These are phyloP conservation scores for Lasioglossum zephyrum DNA, from an alignment of 2,888 invertebrate genomes.

Conservation along the genomic window DNA sequence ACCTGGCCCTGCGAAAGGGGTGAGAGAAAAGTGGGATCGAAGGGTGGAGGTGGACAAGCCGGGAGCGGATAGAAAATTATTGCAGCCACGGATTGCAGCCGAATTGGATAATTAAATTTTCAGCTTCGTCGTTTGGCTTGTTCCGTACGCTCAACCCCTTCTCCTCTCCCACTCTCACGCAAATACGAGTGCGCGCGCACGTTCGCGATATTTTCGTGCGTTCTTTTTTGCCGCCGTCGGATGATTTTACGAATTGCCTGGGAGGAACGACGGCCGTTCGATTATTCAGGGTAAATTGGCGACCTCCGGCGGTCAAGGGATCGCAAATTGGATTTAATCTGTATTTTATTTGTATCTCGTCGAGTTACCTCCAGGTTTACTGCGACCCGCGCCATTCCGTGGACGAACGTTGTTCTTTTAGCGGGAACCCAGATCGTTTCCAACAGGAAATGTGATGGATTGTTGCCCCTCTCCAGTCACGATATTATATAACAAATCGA, in stretches of 20 bases:
- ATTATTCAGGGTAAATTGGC: constrained; percentile 12
- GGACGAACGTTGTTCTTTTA: background rate
- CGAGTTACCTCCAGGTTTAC: background rate
- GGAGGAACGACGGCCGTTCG: background rate
- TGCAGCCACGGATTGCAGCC: constrained; percentile 72
- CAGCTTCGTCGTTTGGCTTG: constrained; percentile 61
- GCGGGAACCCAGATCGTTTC: background rate
- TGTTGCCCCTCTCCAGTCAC: background rate
- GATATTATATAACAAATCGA: background rate
- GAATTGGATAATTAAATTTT: constrained; percentile 77
- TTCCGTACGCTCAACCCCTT: background rate
- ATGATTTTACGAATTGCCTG: constrained; percentile 16
- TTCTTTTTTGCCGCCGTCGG: constrained; percentile 14
- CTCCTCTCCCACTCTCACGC: background rate
- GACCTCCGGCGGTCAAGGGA: background rate
- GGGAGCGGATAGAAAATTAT: constrained; percentile 71
- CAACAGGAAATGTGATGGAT: background rate
- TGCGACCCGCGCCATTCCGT: background rate
- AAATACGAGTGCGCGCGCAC: background rate
- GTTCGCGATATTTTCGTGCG: constrained; percentile 48
- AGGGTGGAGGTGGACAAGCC: constrained; percentile 29
- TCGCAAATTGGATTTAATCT: constrained; percentile 9
- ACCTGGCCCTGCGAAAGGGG: constrained; percentile 25
- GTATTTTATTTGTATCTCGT: constrained; percentile 10
- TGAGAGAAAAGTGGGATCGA: constrained; percentile 45